phyloP scores from a whole-genome alignment of 2,797 vertebrate genomes.

The Lepus townsendii region DNA sequence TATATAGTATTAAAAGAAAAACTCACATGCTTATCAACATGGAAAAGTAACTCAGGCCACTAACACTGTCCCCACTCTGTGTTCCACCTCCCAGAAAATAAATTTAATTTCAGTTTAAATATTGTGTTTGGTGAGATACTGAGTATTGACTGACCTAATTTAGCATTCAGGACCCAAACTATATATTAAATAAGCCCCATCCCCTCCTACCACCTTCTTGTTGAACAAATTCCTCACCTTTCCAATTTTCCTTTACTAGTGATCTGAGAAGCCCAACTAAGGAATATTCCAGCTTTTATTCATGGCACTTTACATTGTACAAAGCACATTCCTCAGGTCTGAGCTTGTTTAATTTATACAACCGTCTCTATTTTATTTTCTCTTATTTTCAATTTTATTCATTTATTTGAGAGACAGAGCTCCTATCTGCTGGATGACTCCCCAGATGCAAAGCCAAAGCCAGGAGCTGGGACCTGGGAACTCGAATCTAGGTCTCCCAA shows the following conservation, averaged over 20 bases:
- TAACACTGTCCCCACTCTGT: rapidly evolving
- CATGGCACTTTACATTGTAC: neutral
- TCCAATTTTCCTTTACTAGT: neutral
- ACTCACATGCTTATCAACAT: neutral
- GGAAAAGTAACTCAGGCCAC: neutral
- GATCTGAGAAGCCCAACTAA: neutral
- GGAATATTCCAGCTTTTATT: neutral
- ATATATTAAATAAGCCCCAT: neutral
- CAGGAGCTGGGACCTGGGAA: too few species aligned
- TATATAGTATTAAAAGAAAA: neutral
- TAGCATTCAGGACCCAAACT: neutral
- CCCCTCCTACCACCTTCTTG: neutral
- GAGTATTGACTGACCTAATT: neutral
- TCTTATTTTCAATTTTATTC: too few species aligned
- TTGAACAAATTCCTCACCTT: neutral
- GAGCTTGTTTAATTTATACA: neutral
- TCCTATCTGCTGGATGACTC: too few species aligned
- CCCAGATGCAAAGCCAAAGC: too few species aligned
- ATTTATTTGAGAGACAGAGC: too few species aligned
- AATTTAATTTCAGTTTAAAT: neutral
- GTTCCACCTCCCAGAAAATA: neutral
- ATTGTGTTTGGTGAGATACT: neutral
- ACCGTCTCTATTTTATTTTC: neutral
- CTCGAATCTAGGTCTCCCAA: too few species aligned
- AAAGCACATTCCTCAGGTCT: neutral